These are phyloP conservation scores for Glaucopsyche alexis DNA, from an alignment of 2,888 invertebrate species.

Conservation along the genomic window DNA sequence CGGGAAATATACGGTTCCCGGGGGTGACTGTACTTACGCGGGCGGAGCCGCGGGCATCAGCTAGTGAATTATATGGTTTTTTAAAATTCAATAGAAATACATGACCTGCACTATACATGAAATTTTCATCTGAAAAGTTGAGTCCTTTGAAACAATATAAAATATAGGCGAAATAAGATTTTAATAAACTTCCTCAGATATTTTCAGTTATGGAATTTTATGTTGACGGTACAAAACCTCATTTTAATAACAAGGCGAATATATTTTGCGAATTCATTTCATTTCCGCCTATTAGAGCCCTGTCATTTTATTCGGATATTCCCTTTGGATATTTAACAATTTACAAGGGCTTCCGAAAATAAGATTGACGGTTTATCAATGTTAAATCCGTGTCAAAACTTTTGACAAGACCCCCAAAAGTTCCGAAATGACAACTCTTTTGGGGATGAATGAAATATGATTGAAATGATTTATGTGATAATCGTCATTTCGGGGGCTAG, in stretches of 20 bases:
- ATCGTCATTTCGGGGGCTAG: background rate
- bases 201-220: background rate
- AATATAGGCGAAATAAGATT: no score
- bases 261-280: background rate
- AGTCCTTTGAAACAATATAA: no score
- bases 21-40: no score
- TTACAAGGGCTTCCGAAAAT: constrained; percentile 21
- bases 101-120: no score
- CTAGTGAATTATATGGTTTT: no score
- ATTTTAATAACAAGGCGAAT: background rate
- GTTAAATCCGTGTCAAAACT: constrained; percentile 28
- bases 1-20: no score
- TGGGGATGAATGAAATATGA: background rate
- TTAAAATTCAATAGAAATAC: no score
- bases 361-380: constrained; percentile 25
- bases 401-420: constrained; percentile 13
- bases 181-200: no score
- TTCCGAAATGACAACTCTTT: constrained; percentile 25
- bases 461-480: background rate
- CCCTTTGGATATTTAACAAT: constrained; percentile 13
- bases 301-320: background rate
- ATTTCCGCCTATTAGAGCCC: background rate
- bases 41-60: no score
- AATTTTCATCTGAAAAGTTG: no score
- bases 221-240: background rate